These are phyloP conservation scores for Subacronicta megacephala DNA, from an alignment of 2,888 invertebrate genomes.

Conservation along the genomic window DNA sequence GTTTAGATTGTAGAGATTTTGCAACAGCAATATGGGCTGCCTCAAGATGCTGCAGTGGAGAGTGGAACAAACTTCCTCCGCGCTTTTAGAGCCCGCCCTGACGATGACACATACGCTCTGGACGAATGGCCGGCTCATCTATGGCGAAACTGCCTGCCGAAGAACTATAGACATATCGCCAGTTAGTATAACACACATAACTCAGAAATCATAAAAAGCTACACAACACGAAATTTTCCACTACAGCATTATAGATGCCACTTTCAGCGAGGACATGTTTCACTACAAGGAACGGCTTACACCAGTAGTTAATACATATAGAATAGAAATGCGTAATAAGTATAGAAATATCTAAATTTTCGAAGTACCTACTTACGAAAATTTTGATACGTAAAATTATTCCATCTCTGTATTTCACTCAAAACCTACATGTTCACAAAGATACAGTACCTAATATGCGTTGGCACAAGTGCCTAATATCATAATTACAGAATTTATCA, in stretches of 20 bases:
- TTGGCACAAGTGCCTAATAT: constrained; percentile 35
- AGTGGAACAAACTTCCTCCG: constrained; percentile 92
- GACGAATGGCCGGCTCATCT: constrained; percentile 94
- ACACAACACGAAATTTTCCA: too few species aligned
- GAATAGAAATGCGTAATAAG: too few species aligned
- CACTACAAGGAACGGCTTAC: too few species aligned
- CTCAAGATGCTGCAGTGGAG: constrained; percentile 90
- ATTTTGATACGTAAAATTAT: constrained; percentile 22
- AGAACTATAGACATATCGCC: constrained; percentile 92
- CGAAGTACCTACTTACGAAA: background rate
- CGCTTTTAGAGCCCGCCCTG: constrained; percentile 94
- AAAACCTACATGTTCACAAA: constrained; percentile 6
- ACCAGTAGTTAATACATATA: background rate
- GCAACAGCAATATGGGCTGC: constrained; percentile 91
- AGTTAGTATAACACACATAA: constrained; percentile 82
- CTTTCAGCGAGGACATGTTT: too few species aligned
- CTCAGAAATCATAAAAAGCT: too few species aligned
- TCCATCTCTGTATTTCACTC: constrained; percentile 18
- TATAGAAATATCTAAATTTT: too few species aligned
- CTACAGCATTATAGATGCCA: too few species aligned
- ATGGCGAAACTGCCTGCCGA: constrained; percentile 94
- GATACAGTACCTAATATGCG: constrained; percentile 11
- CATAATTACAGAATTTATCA: constrained; percentile 21
- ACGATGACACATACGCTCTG: constrained; percentile 92
- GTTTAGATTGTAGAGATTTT: constrained; percentile 85